Evolutionary conservation across 2,888 invertebrate species (phyloP), one percentile per base, ranked within the genome.

Genomic region (Anorthoa munda): DNA sequence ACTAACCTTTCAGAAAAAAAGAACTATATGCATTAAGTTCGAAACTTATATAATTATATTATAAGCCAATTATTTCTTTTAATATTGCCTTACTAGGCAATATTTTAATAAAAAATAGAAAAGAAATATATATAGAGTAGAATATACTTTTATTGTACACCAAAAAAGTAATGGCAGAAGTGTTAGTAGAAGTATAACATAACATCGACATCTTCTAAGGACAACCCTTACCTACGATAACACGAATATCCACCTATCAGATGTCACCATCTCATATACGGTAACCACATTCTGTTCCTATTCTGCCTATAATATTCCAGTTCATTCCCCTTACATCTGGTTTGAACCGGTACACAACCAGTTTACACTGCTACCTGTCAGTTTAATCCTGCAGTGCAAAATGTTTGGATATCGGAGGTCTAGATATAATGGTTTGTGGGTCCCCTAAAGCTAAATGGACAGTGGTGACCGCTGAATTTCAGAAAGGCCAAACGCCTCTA

Each of bases 211-310:
- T 63, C 48, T 67, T 72, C 15, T 45, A 69, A 61, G 15, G 1
- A 45, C 85, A 82, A n/a, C 82, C 23, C 82, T 76, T 60, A 11
- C 48, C 67, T 73, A 65, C 71, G 70, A 69, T 64, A 64, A 79
- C 85, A 56, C 39, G 39, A 88, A 87, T 88, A 86, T 86, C 78
- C 79, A 87, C 88, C 87, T 90, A 93, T 94, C 93, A 93, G 89
- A 94, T 92, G 93, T 94, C 94, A 91, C 91, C 90, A 88, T 93
- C 90, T 92, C 91, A 92, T 92, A 93, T 92, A 91, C 90, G 92
- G 91, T 94, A 94, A 95, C 95, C 95, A 79, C 94, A 94, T 93
- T 93, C 93, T 92, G 92, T 90, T 93, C 90, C 93, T 91, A 94
- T 93, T 90, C 90, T 90, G 86, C 84, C 88, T 90, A 93, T 93